phyloP scores from a whole-genome alignment of 2,888 invertebrate species.

The Drosophila demipolita region DNA sequence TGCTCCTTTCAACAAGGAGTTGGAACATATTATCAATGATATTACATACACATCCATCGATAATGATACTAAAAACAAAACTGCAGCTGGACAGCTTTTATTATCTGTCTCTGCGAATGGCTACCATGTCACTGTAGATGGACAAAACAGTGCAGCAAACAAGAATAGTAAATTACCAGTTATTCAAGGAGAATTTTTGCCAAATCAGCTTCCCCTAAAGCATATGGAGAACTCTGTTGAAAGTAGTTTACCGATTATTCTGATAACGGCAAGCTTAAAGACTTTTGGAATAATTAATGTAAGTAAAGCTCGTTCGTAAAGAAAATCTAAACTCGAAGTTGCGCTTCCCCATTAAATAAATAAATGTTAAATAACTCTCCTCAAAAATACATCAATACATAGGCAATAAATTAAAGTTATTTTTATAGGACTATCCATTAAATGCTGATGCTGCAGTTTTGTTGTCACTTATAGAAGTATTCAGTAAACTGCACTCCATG shows the following conservation, averaged over 20 bases:
- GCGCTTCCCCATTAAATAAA: not conserved
- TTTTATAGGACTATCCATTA: slow-evolving; percentile 90
- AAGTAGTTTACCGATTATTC: slow-evolving; percentile 92
- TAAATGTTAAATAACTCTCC: not conserved
- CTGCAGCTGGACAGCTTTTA: slow-evolving; percentile 93
- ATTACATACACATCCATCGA: slow-evolving; percentile 86
- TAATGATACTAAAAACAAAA: slow-evolving; percentile 86
- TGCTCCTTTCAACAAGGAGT: slow-evolving; percentile 90
- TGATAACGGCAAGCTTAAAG: slow-evolving; percentile 97
- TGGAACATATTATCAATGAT: slow-evolving; percentile 91
- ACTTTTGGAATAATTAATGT: slow-evolving; percentile 96
- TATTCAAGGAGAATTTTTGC: slow-evolving; percentile 92
- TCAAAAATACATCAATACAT: not conserved
- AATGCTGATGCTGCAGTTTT: slow-evolving; percentile 96
- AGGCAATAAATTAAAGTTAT: not conserved
- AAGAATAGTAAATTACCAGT: slow-evolving; percentile 94
- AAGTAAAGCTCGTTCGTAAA: slow-evolving; percentile 83
- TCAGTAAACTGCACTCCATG: slow-evolving; percentile 93
- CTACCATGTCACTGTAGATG: slow-evolving; percentile 94
- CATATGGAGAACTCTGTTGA: slow-evolving; percentile 86
- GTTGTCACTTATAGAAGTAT: slow-evolving; percentile 93
- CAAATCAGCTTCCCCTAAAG: slow-evolving; percentile 77
- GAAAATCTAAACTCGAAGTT: not conserved
- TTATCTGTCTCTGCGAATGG: slow-evolving; percentile 97
- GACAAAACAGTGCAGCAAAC: slow-evolving; percentile 89